phyloP scores from a whole-genome alignment of 2,888 invertebrate species.

The Dryocosmus kuriphilus region DNA sequence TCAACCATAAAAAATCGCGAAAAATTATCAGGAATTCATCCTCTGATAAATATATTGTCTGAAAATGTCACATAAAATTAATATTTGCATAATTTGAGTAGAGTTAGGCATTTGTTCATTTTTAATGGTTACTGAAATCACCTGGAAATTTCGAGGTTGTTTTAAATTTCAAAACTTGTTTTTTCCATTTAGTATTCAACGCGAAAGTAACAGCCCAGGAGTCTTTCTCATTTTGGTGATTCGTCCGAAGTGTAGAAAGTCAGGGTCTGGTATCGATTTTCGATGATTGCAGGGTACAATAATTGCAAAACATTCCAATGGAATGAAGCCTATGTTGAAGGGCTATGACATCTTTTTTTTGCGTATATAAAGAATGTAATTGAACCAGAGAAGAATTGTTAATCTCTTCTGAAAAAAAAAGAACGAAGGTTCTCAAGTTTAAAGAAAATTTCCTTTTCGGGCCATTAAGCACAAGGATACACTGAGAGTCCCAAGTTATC shows the following conservation, averaged over 20 bases:
- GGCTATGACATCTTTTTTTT: conserved; percentile 14
- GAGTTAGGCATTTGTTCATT: neutral
- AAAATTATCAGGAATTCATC: too few relatives aligned
- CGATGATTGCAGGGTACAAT: conserved; percentile 20
- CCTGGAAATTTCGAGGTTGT: neutral
- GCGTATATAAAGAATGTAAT: neutral
- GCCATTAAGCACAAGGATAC: neutral
- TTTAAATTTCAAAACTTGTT: neutral
- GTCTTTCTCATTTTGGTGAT: neutral
- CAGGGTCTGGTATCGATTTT: conserved; percentile 6
- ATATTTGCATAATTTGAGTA: neutral
- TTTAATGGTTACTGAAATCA: neutral
- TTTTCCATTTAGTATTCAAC: neutral
- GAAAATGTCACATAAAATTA: too few relatives aligned
- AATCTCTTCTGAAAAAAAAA: neutral
- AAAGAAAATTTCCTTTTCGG: neutral
- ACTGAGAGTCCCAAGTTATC: too few relatives aligned
- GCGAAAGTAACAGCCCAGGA: neutral
- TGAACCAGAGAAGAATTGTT: neutral
- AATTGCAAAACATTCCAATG: conserved; percentile 22
- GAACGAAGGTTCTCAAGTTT: neutral
- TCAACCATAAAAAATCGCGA: too few relatives aligned
- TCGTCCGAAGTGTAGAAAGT: neutral
- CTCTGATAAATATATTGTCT: too few relatives aligned
- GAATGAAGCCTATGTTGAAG: conserved; percentile 4